Evolutionary conservation across 2,797 vertebrate genomes (phyloP).

Genomic region (Oophaga sylvatica): DNA sequence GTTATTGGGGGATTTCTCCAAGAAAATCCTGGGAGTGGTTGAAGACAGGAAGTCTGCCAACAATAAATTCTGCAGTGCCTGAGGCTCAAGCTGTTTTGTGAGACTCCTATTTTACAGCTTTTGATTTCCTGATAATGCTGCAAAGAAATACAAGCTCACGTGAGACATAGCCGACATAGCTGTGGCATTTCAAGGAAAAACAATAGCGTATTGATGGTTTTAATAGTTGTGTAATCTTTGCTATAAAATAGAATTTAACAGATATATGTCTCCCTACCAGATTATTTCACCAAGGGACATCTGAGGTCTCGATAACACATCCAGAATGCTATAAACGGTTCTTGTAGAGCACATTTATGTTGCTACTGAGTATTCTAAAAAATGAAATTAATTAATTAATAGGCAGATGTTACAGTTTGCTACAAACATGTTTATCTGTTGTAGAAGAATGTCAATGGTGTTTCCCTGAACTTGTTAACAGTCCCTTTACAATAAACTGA

Average conservation of each 20-base stretch:
- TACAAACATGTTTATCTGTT: neutral
- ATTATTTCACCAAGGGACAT: slow-evolving; percentile 22
- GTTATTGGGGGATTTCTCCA: slow-evolving; percentile 57
- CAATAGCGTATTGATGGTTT: slow-evolving; percentile 21
- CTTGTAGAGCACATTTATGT: neutral
- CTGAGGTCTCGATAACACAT: slow-evolving; percentile 24
- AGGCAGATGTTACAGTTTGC: neutral
- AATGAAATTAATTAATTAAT: neutral
- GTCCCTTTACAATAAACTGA: no score
- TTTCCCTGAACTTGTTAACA: no score
- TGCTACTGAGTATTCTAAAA: neutral
- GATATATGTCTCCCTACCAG: slow-evolving; percentile 19
- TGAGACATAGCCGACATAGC: slow-evolving; percentile 36
- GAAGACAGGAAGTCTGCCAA: slow-evolving; percentile 59
- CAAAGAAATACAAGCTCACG: slow-evolving; percentile 48
- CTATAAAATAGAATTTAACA: slow-evolving; percentile 35
- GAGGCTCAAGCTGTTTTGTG: slow-evolving; percentile 33
- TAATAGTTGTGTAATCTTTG: slow-evolving; percentile 23
- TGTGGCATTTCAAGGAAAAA: slow-evolving; percentile 24
- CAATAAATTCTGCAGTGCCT: slow-evolving; percentile 55
- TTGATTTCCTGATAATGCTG: slow-evolving; percentile 50
- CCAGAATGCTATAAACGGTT: neutral
- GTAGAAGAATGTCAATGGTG: no score
- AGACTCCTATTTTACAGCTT: slow-evolving; percentile 43
- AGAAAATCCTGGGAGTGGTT: slow-evolving; percentile 57